Evolutionary conservation across 2,888 invertebrate genomes (phyloP).

Genomic region (Rotaria sp.): DNA sequence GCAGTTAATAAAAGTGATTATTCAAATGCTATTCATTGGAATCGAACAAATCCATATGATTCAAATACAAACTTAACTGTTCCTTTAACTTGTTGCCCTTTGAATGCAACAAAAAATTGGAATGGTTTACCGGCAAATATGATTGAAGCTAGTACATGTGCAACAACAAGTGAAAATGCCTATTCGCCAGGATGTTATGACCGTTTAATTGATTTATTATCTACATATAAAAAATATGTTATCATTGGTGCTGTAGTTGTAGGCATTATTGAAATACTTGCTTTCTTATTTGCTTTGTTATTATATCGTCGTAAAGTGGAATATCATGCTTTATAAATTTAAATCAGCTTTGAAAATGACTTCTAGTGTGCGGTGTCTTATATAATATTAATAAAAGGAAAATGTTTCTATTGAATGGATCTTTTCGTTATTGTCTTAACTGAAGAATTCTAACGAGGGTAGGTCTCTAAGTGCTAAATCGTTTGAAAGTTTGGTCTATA

Average conservation of each 20-base stretch:
- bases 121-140: background rate
- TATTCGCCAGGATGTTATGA: conserved; percentile 14
- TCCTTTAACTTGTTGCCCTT: background rate
- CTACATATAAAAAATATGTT: background rate
- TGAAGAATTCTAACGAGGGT: too few species aligned
- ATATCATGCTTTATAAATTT: background rate
- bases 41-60: background rate
- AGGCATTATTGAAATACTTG: background rate
- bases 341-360: background rate
- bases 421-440: too few species aligned
- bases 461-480: too few species aligned
- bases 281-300: conserved; percentile 12
- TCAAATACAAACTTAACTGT: background rate
- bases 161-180: background rate
- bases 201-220: background rate
- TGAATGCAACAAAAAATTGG: background rate
- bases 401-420: too few species aligned
- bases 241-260: background rate
- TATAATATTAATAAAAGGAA: too few species aligned
- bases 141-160: background rate
- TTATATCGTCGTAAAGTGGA: background rate
- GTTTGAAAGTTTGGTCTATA: too few species aligned
- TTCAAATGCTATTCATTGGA: background rate
- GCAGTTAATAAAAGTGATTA: background rate
- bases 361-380: too few species aligned